Conservation (phyloP, 37 sponge, comb jelly and placozoan species). For the Haliclona indistincta region DNA sequence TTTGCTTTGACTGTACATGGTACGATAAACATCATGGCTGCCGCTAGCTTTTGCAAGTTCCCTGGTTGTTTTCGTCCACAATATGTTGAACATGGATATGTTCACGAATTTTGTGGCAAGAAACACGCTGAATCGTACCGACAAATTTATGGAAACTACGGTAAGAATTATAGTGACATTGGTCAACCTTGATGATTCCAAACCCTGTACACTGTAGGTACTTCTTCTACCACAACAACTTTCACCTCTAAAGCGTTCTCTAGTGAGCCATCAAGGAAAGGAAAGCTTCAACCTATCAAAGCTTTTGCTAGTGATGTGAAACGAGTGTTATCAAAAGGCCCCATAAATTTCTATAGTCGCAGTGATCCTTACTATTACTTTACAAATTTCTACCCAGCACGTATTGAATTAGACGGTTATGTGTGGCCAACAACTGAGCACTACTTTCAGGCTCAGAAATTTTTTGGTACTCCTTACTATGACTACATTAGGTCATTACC, state of each 20-base stretch:
- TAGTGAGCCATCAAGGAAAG: not conserved
- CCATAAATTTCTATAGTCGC: constrained; percentile 52
- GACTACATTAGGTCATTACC: constrained; percentile 22
- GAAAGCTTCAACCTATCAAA: not conserved
- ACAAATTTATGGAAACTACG: not conserved
- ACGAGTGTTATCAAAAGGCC: not conserved
- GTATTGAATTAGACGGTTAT: constrained; percentile 33
- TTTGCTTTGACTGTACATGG: too few species aligned
- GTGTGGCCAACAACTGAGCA: constrained; percentile 79
- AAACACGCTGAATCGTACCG: constrained; percentile 8
- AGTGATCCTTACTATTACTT: constrained; percentile 75
- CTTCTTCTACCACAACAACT: too few species aligned
- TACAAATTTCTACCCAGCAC: constrained; percentile 68
- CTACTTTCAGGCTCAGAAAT: constrained; percentile 88
- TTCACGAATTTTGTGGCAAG: constrained; percentile 14
- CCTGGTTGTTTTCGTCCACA: constrained; percentile 8
- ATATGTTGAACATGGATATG: constrained; percentile 16
- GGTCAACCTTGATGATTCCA: too few species aligned
- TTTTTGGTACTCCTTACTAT: constrained; percentile 71
- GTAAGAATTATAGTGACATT: not conserved
- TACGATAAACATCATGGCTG: too few species aligned
- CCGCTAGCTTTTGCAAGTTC: constrained; percentile 14
- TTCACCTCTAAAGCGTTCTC: too few species aligned
- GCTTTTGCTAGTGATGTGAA: not conserved
- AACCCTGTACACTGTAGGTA: too few species aligned